These are phyloP conservation scores for Globodera rostochiensis DNA, from an alignment of 1,140 invertebrate species.

Conservation along the genomic window DNA sequence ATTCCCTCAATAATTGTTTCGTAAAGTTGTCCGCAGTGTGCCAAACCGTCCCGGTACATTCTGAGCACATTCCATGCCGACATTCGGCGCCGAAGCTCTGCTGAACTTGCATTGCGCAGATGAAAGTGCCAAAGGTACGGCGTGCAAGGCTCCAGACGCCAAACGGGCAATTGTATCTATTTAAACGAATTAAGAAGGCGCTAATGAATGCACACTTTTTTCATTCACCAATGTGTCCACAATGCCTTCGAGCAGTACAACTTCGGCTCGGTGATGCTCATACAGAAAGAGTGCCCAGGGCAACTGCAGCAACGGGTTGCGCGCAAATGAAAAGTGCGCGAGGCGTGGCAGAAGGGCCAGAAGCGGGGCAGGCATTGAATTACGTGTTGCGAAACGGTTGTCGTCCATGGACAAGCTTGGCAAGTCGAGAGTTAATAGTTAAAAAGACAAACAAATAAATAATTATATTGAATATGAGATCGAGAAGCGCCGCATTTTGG, in stretches of 20 bases:
- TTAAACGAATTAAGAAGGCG: neutral
- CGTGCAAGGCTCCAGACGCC: slow-evolving; percentile 44
- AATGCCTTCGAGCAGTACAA: neutral
- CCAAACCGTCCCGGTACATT: slow-evolving; percentile 33
- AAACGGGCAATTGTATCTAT: slow-evolving; percentile 44
- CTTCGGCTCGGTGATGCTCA: slow-evolving; percentile 15
- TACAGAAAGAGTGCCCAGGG: slow-evolving; percentile 46
- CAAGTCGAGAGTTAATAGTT: too few species aligned
- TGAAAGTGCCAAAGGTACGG: slow-evolving; percentile 50
- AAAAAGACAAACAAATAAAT: too few species aligned
- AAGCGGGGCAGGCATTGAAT: slow-evolving; percentile 47
- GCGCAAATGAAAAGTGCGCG: slow-evolving; percentile 38
- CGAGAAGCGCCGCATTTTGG: too few species aligned
- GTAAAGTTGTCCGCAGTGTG: slow-evolving; percentile 43
- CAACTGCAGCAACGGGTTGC: slow-evolving; percentile 42
- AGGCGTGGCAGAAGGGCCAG: slow-evolving; percentile 38
- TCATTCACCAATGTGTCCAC: neutral
- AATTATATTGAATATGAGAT: too few species aligned
- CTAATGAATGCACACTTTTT: neutral
- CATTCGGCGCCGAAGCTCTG: slow-evolving; percentile 30
- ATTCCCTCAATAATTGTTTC: slow-evolving; percentile 38
- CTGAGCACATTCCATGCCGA: slow-evolving; percentile 36
- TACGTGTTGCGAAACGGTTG: slow-evolving; percentile 38
- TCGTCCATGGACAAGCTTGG: slow-evolving; percentile 37
- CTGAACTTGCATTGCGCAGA: slow-evolving; percentile 41